Evolutionary conservation across 2,888 invertebrate genomes (phyloP).

Genomic region (Lordiphosa andalusiaca): DNA sequence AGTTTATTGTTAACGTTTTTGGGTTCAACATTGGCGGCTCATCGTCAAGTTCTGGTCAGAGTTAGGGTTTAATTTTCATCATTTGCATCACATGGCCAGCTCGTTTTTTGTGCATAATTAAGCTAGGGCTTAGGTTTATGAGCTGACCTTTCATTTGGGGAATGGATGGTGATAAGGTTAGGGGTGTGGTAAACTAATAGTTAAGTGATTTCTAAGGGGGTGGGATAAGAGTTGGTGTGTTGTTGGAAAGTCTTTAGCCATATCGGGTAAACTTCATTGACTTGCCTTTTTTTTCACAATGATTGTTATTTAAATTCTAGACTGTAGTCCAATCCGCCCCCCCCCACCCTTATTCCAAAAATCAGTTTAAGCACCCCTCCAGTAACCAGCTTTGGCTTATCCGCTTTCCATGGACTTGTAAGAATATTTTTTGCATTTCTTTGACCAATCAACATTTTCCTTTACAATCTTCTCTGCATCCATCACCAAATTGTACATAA

Average conservation of each 20-base stretch:
- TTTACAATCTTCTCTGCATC: conserved; percentile 38
- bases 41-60: conserved; percentile 14
- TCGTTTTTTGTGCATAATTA: conserved; percentile 51
- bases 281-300: too few relatives aligned
- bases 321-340: too few relatives aligned
- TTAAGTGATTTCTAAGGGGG: conserved; percentile 1
- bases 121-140: conserved; percentile 48
- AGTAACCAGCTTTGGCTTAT: conserved; percentile 2
- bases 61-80: conserved; percentile 50
- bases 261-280: too few relatives aligned
- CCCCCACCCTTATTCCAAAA: too few relatives aligned
- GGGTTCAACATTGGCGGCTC: conserved; percentile 8
- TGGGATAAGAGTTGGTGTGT: too few relatives aligned
- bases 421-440: conserved; percentile 2
- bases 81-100: conserved; percentile 60
- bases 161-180: conserved; percentile 9
- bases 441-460: conserved; percentile 12
- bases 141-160: conserved; percentile 8
- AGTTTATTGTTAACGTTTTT: conserved; percentile 34
- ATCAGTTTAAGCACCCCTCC: too few relatives aligned
- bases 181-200: conserved; percentile 7
- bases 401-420: background rate
- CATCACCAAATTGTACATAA: conserved; percentile 67
- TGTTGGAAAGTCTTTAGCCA: too few relatives aligned
- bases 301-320: too few relatives aligned